Evolutionary conservation across 2,797 vertebrate genomes (phyloP).

Genomic region (Sebastes nivosus): DNA sequence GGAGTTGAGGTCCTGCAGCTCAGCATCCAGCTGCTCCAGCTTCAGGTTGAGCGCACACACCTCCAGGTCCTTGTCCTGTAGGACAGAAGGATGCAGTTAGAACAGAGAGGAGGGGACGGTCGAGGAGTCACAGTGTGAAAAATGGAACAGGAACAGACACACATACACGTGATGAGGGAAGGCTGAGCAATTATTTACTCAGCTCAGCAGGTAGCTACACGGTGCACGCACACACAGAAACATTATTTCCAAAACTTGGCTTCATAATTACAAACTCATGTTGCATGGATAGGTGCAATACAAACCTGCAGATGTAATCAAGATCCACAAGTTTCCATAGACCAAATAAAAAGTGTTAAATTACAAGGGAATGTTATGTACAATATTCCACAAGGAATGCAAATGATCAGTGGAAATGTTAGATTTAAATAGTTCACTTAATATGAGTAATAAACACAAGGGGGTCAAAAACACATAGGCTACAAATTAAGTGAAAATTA

Average conservation of each 20-base stretch:
- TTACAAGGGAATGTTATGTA: neutral
- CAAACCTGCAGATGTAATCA: neutral
- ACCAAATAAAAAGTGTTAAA: neutral
- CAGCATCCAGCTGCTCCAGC: conserved; percentile 89
- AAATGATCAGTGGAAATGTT: neutral
- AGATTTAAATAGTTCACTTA: neutral
- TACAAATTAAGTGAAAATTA: neutral
- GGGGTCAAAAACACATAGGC: neutral
- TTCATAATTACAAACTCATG: neutral
- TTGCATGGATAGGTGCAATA: neutral
- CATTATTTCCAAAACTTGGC: neutral
- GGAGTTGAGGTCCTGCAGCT: conserved; percentile 94
- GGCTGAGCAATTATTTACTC: neutral
- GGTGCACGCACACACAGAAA: neutral
- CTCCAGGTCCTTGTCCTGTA: conserved; percentile 93
- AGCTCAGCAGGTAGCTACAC: conserved; percentile 1
- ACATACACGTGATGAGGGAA: neutral
- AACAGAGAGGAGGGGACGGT: neutral
- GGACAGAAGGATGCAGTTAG: neutral
- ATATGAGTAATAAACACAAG: too few relatives aligned
- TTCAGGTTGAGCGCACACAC: conserved; percentile 88
- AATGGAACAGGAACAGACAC: neutral
- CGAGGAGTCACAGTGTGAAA: neutral
- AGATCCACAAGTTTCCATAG: neutral
- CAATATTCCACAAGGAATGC: neutral